phyloP scores from a whole-genome alignment of 2,113 vertebrate genomes.

The Pteruthius melanotis region DNA sequence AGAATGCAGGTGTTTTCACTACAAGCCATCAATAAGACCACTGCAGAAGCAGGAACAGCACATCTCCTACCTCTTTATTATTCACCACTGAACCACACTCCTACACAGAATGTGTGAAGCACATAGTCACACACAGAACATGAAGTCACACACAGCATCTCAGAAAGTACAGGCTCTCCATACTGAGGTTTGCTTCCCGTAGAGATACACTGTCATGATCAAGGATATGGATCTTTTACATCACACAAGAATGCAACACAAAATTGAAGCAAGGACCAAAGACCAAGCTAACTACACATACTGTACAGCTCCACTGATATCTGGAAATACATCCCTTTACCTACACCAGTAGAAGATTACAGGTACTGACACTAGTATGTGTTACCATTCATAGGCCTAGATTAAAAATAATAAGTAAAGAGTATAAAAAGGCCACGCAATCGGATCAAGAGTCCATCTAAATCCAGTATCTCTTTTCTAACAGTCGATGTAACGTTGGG shows the following conservation, averaged over 20 bases:
- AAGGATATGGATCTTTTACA: background rate
- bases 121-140: background rate
- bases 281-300: background rate
- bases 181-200: background rate
- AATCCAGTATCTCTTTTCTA: background rate
- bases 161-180: background rate
- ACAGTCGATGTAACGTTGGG: background rate
- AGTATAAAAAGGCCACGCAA: background rate
- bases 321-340: background rate
- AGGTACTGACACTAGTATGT: background rate
- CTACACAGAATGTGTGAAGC: background rate
- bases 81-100: background rate
- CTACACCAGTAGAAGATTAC: background rate
- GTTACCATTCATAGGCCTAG: background rate
- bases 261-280: background rate
- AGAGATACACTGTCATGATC: background rate
- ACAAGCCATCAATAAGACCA: background rate
- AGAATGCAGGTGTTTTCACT: background rate
- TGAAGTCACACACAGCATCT: background rate
- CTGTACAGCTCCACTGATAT: background rate
- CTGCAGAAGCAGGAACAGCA: background rate
- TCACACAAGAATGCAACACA: background rate
- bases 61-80: background rate
- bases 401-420: background rate
- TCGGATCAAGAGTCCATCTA: background rate